These are phyloP conservation scores for Cephonodes hylas DNA, from an alignment of 2,888 invertebrate genomes.

Conservation along the genomic window DNA sequence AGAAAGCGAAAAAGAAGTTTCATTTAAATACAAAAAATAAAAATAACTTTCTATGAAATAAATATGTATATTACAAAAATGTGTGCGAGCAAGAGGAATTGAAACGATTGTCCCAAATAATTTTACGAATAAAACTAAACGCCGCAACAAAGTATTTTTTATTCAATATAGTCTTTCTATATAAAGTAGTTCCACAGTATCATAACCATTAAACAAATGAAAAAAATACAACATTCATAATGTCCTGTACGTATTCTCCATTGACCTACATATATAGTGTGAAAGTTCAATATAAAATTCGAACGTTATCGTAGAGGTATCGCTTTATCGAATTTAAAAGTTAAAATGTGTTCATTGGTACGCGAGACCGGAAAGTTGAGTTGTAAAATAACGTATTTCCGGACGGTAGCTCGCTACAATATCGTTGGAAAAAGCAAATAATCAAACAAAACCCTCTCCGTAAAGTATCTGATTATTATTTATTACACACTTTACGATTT, in stretches of 20 bases:
- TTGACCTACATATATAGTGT: background rate
- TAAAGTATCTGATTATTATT: background rate
- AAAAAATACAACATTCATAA: background rate
- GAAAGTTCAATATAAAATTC: background rate
- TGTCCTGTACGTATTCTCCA: background rate
- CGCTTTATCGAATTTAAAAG: background rate
- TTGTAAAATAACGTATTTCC: background rate
- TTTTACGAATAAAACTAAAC: no score
- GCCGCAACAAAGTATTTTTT: no score
- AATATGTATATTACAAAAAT: no score
- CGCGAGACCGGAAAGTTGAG: background rate
- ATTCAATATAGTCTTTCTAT: no score
- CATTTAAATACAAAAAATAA: no score
- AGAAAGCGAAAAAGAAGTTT: no score
- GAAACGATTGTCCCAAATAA: no score
- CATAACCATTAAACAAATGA: background rate
- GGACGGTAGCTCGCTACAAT: background rate
- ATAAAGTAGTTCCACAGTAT: background rate
- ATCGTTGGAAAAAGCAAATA: background rate
- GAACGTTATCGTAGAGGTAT: background rate
- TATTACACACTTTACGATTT: background rate
- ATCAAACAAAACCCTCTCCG: background rate
- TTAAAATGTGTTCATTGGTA: background rate
- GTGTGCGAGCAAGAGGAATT: no score
- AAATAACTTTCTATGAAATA: no score